A percentile compares a stretch with the other conserved stretches of the same genome.
Conservation (phyloP, 2,888 invertebrate species). For the Tipula lateralis region DNA sequence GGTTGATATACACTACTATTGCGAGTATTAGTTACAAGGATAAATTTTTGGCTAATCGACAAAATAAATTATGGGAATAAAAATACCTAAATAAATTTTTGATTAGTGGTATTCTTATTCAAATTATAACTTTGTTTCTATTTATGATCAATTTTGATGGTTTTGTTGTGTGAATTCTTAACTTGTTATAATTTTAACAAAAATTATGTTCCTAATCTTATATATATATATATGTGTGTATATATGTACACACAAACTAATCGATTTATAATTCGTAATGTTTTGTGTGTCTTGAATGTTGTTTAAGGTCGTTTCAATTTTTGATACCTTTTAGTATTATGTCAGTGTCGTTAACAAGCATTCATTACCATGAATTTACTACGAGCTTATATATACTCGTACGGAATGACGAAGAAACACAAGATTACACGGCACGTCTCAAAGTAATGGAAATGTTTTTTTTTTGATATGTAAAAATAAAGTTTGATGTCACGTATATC, state of each 20-base stretch:
- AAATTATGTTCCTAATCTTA: background rate
- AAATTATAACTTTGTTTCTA: background rate
- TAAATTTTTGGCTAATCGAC: background rate
- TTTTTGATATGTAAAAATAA: background rate
- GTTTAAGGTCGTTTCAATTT: background rate
- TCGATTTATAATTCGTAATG: background rate
- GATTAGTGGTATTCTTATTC: background rate
- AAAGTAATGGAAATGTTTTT: background rate
- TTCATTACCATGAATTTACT: background rate
- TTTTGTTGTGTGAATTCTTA: background rate
- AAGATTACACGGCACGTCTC: background rate
- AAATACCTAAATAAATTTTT: background rate
- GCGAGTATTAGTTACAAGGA: background rate
- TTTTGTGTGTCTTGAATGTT: background rate
- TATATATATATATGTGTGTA: too few relatives aligned
- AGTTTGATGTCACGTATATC: background rate
- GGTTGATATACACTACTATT: background rate
- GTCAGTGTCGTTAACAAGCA: background rate
- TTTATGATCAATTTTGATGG: background rate
- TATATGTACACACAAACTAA: background rate
- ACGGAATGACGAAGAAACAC: background rate
- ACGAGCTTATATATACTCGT: background rate
- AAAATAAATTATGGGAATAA: background rate
- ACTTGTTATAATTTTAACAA: background rate
- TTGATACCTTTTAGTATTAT: background rate